A percentile compares a stretch with the other conserved stretches of the same genome.
These are phyloP conservation scores for Pectinophora gossypiella DNA, from an alignment of 1,140 invertebrate species.

Conservation along the genomic window DNA sequence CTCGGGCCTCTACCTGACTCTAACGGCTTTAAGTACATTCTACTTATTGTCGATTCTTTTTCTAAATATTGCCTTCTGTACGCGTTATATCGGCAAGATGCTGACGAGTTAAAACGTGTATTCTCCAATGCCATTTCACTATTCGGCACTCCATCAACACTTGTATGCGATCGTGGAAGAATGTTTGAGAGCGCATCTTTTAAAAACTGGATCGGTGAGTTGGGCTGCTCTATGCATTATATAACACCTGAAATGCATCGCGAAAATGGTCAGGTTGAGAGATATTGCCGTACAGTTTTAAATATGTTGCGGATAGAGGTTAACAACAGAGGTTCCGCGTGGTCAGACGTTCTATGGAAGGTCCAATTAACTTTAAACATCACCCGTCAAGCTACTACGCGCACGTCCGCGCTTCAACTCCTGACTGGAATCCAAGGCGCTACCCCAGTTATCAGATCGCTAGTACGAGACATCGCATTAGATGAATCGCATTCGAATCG, in stretches of 20 bases:
- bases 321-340: background rate
- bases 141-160: conserved; percentile 3
- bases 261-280: conserved; percentile 26
- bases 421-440: background rate
- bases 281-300: conserved; percentile 22
- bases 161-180: conserved; percentile 5
- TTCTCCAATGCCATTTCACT: conserved; percentile 8
- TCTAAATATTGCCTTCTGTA: conserved; percentile 9
- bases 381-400: background rate
- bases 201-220: background rate
- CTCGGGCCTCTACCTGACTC: conserved; percentile 15
- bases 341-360: conserved; percentile 6
- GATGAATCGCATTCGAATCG: conserved; percentile 1
- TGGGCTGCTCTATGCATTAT: conserved; percentile 9
- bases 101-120: conserved; percentile 1
- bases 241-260: conserved; percentile 14
- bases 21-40: conserved; percentile 3
- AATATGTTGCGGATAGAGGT: conserved; percentile 19
- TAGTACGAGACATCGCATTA: conserved; percentile 1
- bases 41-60: conserved; percentile 15
- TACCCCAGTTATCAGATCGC: background rate
- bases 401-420: background rate
- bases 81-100: background rate
- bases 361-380: conserved; percentile 2
- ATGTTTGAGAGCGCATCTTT: conserved; percentile 6